These are phyloP conservation scores for Dromiciops gliroides DNA, from an alignment of 2,113 vertebrate species.

Conservation along the genomic window DNA sequence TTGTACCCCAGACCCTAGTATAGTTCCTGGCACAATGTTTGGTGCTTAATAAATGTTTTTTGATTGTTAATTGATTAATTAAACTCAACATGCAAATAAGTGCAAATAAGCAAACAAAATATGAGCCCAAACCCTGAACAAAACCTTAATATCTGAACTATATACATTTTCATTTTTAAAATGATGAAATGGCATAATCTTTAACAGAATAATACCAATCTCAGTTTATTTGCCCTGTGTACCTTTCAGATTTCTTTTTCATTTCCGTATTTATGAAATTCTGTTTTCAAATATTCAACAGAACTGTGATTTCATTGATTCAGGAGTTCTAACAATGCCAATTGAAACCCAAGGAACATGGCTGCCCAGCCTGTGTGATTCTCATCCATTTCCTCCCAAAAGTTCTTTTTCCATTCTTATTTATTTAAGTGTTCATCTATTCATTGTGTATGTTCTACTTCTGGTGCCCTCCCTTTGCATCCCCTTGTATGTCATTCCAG, in stretches of 20 bases:
- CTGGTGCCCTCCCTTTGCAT: background rate
- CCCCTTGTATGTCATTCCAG: background rate
- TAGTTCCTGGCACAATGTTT: background rate
- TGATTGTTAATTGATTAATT: background rate
- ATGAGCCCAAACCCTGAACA: background rate
- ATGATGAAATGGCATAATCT: background rate
- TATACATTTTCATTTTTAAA: background rate
- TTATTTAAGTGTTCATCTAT: background rate
- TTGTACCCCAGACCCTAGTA: background rate
- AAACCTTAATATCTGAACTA: slow-evolving; percentile 27
- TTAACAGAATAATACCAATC: background rate
- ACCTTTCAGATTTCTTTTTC: background rate
- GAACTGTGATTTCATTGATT: background rate
- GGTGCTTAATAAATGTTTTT: background rate
- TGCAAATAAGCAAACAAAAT: background rate
- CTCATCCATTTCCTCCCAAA: background rate
- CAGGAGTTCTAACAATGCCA: background rate
- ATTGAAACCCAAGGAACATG: background rate
- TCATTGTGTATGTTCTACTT: background rate
- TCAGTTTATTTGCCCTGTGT: background rate
- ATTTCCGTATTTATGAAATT: background rate
- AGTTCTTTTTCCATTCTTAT: background rate
- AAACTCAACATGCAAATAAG: background rate
- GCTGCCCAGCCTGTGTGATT: background rate
- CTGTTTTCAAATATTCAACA: background rate